Conservation (phyloP, 2,113 vertebrate species). For the Dinomys branickii region DNA sequence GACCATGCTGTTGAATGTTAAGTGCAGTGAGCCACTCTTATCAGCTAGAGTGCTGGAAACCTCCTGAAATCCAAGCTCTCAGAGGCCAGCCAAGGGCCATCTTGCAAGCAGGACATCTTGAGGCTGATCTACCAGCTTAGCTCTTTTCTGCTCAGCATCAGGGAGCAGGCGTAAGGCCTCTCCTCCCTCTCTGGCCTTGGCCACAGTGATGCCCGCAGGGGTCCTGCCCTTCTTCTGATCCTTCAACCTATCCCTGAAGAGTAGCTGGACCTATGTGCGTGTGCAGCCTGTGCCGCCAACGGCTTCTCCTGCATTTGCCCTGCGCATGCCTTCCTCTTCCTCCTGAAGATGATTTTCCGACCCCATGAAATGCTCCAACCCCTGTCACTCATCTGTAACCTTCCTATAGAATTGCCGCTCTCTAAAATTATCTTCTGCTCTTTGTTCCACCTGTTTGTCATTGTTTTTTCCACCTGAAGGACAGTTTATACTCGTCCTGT, state of each 20-base stretch:
- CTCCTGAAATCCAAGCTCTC: not conserved
- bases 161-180: not conserved
- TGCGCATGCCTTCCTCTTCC: not conserved
- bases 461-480: not conserved
- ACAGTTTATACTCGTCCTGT: not conserved
- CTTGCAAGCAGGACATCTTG: not conserved
- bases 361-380: rapidly evolving
- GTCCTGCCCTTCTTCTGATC: too few relatives aligned
- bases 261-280: not conserved
- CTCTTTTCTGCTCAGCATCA: not conserved
- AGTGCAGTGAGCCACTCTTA: not conserved
- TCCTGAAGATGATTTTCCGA: not conserved
- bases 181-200: not conserved
- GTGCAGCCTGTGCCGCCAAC: not conserved
- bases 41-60: not conserved
- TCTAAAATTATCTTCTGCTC: not conserved
- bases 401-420: not conserved
- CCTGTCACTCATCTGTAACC: not conserved
- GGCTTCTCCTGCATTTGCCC: too few relatives aligned
- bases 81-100: too few relatives aligned
- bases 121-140: not conserved
- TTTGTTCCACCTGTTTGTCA: not conserved
- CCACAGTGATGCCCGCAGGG: rapidly evolving
- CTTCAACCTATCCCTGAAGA: rapidly evolving
- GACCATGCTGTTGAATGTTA: not conserved